Percentiles rank a stretch among this genome's conserved stretches.
Conservation (phyloP, 2,888 invertebrate genomes). For the Maniola hyperantus region DNA sequence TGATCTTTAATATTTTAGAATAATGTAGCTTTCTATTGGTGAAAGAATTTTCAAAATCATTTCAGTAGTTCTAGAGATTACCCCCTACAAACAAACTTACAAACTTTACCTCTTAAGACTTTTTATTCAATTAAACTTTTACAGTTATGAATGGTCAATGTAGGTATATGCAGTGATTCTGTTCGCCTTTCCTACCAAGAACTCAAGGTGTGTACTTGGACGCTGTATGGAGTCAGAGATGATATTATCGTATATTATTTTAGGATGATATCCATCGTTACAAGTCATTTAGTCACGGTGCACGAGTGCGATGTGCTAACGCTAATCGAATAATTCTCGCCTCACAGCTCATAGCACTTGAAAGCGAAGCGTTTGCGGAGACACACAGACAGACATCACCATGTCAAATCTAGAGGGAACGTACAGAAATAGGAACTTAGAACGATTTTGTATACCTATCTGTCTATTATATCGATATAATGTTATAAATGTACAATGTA, state of each 20-base stretch:
- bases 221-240: background rate
- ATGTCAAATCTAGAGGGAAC: background rate
- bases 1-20: too few relatives aligned
- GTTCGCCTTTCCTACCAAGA: too few relatives aligned
- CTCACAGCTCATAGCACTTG: slow-evolving; percentile 53
- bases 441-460: background rate
- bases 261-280: slow-evolving; percentile 1
- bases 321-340: slow-evolving; percentile 66
- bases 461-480: too few relatives aligned
- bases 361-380: slow-evolving; percentile 46
- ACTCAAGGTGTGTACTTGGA: background rate
- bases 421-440: background rate
- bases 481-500: too few relatives aligned
- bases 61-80: too few relatives aligned
- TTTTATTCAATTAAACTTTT: too few relatives aligned
- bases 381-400: slow-evolving; percentile 12
- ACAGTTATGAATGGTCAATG: too few relatives aligned
- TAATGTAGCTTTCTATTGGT: too few relatives aligned
- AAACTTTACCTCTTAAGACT: too few relatives aligned
- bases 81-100: too few relatives aligned
- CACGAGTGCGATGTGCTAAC: slow-evolving; percentile 34
- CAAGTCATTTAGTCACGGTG: slow-evolving; percentile 42
- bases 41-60: too few relatives aligned
- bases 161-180: too few relatives aligned
- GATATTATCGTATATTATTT: background rate